These are phyloP conservation scores for Gallinago undulata DNA, from an alignment of 2,113 vertebrate species.

Conservation along the genomic window DNA sequence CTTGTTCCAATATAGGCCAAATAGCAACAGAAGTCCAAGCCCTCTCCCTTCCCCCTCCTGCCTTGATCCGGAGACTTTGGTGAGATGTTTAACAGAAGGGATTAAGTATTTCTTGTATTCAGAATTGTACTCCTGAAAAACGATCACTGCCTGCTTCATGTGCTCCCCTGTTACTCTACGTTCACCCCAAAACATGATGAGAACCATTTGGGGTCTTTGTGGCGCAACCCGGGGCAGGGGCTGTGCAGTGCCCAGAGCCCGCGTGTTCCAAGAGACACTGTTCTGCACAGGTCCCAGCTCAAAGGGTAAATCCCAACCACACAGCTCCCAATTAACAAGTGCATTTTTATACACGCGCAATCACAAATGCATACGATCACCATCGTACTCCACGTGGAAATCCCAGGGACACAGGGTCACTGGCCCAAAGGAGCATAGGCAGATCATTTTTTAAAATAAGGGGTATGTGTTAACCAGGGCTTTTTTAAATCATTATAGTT, in stretches of 20 bases:
- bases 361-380: neutral
- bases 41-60: neutral
- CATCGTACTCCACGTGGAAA: neutral
- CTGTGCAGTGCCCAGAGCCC: neutral
- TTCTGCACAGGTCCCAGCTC: neutral
- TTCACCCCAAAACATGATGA: neutral
- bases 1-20: neutral
- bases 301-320: neutral
- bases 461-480: neutral
- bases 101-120: neutral
- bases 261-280: neutral
- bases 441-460: neutral
- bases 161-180: neutral
- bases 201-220: neutral
- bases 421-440: neutral
- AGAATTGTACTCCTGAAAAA: neutral
- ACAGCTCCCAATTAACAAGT: neutral
- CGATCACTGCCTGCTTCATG: neutral
- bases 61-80: rapidly evolving
- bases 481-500: neutral
- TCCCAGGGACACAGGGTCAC: neutral
- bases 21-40: neutral
- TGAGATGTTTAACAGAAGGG: neutral
- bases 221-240: neutral
- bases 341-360: neutral